Percentiles rank a stretch among this genome's conserved stretches.
These are phyloP conservation scores for Podiceps cristatus DNA, from an alignment of 2,113 vertebrate genomes.

Conservation along the genomic window DNA sequence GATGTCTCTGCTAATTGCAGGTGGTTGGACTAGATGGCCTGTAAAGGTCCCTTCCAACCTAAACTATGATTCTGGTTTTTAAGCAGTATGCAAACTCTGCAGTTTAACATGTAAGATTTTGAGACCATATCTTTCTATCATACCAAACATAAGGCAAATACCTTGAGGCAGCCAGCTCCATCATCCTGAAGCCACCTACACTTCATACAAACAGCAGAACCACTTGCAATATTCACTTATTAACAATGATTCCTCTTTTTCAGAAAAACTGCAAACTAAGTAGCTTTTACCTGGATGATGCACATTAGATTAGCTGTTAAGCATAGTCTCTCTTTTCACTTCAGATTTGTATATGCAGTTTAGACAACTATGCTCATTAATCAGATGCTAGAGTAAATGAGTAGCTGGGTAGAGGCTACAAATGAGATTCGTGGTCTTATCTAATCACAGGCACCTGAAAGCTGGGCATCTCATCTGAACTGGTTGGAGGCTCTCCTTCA, in stretches of 20 bases:
- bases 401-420: neutral
- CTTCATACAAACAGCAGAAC: neutral
- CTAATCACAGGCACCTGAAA: neutral
- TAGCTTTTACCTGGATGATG: neutral
- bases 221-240: neutral
- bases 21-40: no score
- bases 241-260: neutral
- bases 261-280: neutral
- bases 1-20: no score
- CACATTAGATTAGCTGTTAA: neutral
- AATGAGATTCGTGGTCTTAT: neutral
- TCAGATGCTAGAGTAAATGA: neutral
- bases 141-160: neutral
- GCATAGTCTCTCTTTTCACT: neutral
- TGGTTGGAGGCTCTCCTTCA: neutral
- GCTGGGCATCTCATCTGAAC: neutral
- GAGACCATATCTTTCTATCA: neutral
- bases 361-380: neutral
- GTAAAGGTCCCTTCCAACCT: no score
- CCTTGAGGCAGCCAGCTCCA: neutral
- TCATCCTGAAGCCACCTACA: neutral
- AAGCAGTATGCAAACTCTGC: neutral
- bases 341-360: neutral
- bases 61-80: neutral
- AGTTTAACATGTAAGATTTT: neutral